These are phyloP conservation scores for Tiliacea citrago DNA, from an alignment of 2,888 invertebrate genomes.

Conservation along the genomic window DNA sequence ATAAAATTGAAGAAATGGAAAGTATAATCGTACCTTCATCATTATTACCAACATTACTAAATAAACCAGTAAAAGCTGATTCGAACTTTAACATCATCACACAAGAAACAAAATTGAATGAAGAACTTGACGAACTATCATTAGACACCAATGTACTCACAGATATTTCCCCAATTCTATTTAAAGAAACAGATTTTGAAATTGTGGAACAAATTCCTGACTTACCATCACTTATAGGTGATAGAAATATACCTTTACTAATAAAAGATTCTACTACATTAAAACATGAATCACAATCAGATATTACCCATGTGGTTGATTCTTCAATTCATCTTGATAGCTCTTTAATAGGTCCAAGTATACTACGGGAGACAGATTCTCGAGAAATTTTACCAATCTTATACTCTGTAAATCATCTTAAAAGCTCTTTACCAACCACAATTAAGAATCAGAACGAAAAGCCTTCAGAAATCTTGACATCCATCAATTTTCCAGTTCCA, in stretches of 20 bases:
- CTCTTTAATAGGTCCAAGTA: slow-evolving; percentile 22
- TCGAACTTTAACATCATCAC: background rate
- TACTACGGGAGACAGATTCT: background rate
- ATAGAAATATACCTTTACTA: background rate
- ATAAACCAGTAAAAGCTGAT: background rate
- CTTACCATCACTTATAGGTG: background rate
- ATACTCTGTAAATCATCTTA: background rate
- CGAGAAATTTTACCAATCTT: background rate
- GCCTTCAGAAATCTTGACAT: background rate
- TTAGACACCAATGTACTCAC: background rate
- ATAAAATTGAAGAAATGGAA: background rate
- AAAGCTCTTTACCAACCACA: background rate
- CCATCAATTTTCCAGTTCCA: background rate
- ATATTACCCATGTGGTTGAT: background rate
- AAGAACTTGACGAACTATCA: background rate
- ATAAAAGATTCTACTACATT: background rate
- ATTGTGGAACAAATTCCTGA: background rate
- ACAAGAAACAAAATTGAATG: slow-evolving; percentile 12
- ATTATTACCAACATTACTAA: background rate
- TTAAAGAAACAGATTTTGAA: slow-evolving; percentile 10
- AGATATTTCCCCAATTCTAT: background rate
- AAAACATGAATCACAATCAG: background rate
- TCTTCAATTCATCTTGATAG: slow-evolving; percentile 10
- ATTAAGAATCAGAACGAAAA: background rate
- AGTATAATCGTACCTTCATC: slow-evolving; percentile 17